These are phyloP conservation scores for Cryptocheilus praepositus DNA, from an alignment of 2,888 invertebrate species.

Conservation along the genomic window DNA sequence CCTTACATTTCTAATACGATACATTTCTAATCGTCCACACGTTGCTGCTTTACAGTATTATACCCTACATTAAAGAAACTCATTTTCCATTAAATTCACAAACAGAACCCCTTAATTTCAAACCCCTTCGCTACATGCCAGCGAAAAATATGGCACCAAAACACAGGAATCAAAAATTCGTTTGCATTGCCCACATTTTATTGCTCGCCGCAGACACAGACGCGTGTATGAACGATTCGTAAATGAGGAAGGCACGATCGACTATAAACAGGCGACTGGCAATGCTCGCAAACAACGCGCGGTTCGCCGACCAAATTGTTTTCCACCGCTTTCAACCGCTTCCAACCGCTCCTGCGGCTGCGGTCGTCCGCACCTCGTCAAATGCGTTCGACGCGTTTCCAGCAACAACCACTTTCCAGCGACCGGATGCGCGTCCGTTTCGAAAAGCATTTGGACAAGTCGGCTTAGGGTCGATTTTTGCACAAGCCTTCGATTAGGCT, in stretches of 20 bases:
- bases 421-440: neutral
- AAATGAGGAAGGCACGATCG: slow-evolving; percentile 13
- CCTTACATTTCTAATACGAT: too few relatives aligned
- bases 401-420: neutral
- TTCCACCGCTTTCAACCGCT: slow-evolving; percentile 29
- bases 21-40: too few relatives aligned
- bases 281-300: slow-evolving; percentile 23
- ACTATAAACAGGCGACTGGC: slow-evolving; percentile 30
- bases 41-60: too few relatives aligned
- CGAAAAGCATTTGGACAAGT: neutral
- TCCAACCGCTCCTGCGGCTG: neutral
- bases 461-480: too few relatives aligned
- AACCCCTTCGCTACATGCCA: too few relatives aligned
- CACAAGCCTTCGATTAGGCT: too few relatives aligned
- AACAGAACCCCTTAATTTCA: too few relatives aligned
- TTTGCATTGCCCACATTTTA: too few relatives aligned
- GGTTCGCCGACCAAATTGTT: slow-evolving; percentile 44
- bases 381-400: slow-evolving; percentile 23
- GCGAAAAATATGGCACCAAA: too few relatives aligned
- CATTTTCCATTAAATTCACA: too few relatives aligned
- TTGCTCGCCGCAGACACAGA: neutral
- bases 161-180: too few relatives aligned
- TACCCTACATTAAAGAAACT: too few relatives aligned
- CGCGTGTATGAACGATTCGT: neutral
- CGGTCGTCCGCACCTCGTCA: slow-evolving; percentile 19